phyloP scores from a whole-genome alignment of 2,888 invertebrate genomes.

The Drosophila picticornis region DNA sequence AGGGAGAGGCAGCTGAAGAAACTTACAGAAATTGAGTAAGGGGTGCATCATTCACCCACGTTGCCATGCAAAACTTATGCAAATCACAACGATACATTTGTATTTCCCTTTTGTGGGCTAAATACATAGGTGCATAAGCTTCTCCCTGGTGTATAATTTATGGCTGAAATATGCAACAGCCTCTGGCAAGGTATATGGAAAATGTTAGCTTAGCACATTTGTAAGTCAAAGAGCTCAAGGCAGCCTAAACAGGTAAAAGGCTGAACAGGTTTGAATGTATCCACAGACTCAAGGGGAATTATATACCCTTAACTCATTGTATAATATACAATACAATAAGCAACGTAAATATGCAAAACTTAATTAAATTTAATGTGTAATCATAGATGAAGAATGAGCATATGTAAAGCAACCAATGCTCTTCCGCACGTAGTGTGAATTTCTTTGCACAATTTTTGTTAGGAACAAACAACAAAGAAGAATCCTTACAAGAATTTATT shows the following conservation, averaged over 20 bases:
- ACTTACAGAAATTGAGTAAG: neutral
- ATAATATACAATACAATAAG: neutral
- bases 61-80: conserved; percentile 59
- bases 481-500: neutral
- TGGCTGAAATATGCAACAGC: conserved; percentile 64
- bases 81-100: conserved; percentile 51
- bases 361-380: conserved; percentile 3
- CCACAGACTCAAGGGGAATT: neutral
- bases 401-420: no score
- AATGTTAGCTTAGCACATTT: conserved; percentile 46
- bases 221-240: conserved; percentile 11
- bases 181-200: conserved; percentile 39
- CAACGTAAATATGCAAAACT: neutral
- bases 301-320: neutral
- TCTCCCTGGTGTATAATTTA: conserved; percentile 51
- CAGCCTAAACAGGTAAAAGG: conserved; percentile 10
- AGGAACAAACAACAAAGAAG: neutral
- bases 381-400: neutral
- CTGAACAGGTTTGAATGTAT: conserved; percentile 12
- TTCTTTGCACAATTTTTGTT: neutral
- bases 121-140: conserved; percentile 36
- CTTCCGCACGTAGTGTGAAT: neutral
- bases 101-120: conserved; percentile 21
- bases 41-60: conserved; percentile 17
- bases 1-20: neutral